Evolutionary conservation across 2,888 invertebrate genomes (phyloP).

Genomic region (Pandemis cinnamomeana): DNA sequence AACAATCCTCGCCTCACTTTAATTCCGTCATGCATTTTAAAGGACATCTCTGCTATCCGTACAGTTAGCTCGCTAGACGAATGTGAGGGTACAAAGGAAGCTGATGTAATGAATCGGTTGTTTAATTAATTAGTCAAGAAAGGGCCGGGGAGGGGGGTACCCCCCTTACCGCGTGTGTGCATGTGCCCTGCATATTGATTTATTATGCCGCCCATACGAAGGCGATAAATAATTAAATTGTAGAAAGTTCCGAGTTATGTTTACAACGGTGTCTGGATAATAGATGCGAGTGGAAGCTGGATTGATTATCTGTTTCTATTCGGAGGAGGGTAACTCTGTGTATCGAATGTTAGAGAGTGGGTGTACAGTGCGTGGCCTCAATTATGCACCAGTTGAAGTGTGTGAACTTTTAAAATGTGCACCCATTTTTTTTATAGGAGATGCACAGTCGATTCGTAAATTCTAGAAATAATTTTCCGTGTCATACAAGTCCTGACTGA

Average conservation of each 20-base stretch:
- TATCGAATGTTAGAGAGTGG: neutral
- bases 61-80: constrained; percentile 72
- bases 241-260: constrained; percentile 74
- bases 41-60: constrained; percentile 58
- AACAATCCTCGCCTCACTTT: neutral
- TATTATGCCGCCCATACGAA: constrained; percentile 75
- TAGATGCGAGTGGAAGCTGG: constrained; percentile 34
- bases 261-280: constrained; percentile 57
- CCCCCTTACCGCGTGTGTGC: constrained; percentile 69
- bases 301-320: constrained; percentile 35
- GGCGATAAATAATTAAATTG: constrained; percentile 83
- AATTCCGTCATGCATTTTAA: constrained; percentile 26
- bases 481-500: too few relatives aligned
- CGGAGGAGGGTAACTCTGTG: neutral
- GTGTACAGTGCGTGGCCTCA: too few relatives aligned
- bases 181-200: constrained; percentile 83
- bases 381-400: too few relatives aligned
- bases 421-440: too few relatives aligned
- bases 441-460: too few relatives aligned
- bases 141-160: constrained; percentile 63
- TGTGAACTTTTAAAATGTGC: neutral
- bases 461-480: too few relatives aligned
- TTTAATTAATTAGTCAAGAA: constrained; percentile 89
- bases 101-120: constrained; percentile 89
- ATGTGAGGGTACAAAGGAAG: constrained; percentile 83